These are phyloP conservation scores for Campylomormyrus numenius DNA, from an alignment of 2,113 vertebrate genomes.

Conservation along the genomic window DNA sequence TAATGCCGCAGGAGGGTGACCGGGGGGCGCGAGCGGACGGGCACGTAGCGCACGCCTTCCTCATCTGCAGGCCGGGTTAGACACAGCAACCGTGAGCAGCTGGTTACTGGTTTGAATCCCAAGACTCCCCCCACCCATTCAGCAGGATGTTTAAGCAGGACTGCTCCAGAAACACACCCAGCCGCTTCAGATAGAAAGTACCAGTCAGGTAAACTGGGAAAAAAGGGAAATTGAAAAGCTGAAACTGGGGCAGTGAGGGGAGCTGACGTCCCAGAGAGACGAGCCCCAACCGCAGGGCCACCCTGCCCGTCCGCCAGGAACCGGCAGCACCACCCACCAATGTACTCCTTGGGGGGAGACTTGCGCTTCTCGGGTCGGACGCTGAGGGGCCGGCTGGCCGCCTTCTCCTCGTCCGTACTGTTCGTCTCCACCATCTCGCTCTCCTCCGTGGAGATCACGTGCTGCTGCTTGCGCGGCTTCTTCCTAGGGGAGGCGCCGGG, in stretches of 20 bases:
- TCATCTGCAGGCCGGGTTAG: constrained; percentile 66
- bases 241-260: not conserved
- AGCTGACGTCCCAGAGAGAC: not conserved
- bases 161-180: not conserved
- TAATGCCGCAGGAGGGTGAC: constrained; percentile 91
- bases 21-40: constrained; percentile 79
- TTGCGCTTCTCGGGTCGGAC: constrained; percentile 82
- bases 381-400: constrained; percentile 69
- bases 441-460: constrained; percentile 94
- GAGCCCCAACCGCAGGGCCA: not conserved
- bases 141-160: not conserved
- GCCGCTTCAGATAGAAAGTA: not conserved
- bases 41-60: constrained; percentile 94
- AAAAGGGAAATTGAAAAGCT: not conserved
- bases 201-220: not conserved
- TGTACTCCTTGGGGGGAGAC: constrained; percentile 92
- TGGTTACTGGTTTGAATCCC: not conserved
- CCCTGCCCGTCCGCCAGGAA: not conserved
- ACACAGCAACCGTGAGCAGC: not conserved
- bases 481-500: constrained; percentile 92
- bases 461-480: constrained; percentile 96
- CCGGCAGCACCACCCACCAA: constrained; percentile 64
- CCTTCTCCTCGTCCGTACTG: constrained; percentile 92
- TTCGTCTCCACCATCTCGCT: constrained; percentile 98
- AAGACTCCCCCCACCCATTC: not conserved